Percentiles rank a stretch among this genome's conserved stretches.
These are phyloP conservation scores for Aphelocoma coerulescens DNA, from an alignment of 2,113 vertebrate species.

Conservation along the genomic window DNA sequence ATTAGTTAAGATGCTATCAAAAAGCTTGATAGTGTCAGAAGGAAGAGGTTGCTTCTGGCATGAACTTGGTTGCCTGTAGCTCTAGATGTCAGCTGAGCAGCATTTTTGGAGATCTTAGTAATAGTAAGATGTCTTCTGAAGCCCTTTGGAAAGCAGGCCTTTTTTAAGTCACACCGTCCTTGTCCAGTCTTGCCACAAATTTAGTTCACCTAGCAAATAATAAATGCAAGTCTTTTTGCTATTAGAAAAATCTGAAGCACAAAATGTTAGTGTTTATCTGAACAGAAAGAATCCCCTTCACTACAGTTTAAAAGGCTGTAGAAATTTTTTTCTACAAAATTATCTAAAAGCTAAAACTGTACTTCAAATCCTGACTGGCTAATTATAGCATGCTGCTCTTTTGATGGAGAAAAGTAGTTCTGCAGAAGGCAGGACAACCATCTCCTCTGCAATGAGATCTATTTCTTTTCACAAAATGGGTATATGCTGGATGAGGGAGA, in stretches of 20 bases:
- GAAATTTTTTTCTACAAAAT: background rate
- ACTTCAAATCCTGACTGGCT: background rate
- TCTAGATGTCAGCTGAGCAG: background rate
- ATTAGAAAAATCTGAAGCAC: background rate
- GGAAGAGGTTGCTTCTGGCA: constrained; percentile 10
- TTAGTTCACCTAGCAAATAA: background rate
- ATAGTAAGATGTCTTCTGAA: background rate
- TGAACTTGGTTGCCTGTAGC: background rate
- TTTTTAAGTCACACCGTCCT: background rate
- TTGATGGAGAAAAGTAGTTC: background rate
- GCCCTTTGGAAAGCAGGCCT: background rate
- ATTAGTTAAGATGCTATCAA: constrained; percentile 22
- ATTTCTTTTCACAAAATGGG: background rate
- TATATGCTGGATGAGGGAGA: background rate
- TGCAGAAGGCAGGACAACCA: background rate
- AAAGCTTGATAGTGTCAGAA: background rate
- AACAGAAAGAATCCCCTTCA: background rate
- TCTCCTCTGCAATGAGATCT: background rate
- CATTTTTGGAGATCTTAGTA: background rate
- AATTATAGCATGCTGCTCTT: background rate
- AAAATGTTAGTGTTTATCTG: background rate
- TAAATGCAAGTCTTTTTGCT: background rate
- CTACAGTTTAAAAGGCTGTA: background rate
- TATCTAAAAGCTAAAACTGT: background rate
- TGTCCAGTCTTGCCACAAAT: background rate